Evolutionary conservation across 2,797 vertebrate genomes (phyloP), one percentile per base, ranked within the genome.

Genomic region (Melanotaenia trifasciata): DNA sequence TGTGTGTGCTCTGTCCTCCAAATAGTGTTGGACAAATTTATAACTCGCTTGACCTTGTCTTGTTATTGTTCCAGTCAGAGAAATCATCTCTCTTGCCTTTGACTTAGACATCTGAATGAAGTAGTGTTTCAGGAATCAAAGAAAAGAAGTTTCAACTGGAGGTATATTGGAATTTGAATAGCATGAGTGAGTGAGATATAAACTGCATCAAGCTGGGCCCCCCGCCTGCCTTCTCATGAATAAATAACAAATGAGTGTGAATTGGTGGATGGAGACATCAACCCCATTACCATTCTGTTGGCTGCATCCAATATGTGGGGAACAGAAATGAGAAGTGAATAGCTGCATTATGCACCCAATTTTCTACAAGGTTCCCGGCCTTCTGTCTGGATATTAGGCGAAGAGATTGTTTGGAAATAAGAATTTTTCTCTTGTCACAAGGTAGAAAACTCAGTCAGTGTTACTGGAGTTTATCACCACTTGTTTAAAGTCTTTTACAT

Each of bases 211-310:
- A 71, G 83, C 74, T 0, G 47, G 77, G 81, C 78, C 58, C 81
- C 89, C 84, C 6, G 80, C 84, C 84, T 85, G 84, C 83, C 86
- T 89, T 90, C 86, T 88, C 89, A 93, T 92, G 92, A 92, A 93
- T 91, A 92, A 90, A 91, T 86, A 90, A 90, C 86, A 90, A 86
- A 89, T 74, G 80, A 90, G 77, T n/a, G 60, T 63, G 80, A 88
- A 80, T 83, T 40, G 51, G 76, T 66, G 85, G 73, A 90, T 84
- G 74, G 86, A 86, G 88, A 89, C 86, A 80, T 90, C 89, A 90
- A 81, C 85, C 85, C 83, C 70, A 89, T 92, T 89, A 88, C 81
- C 76, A 72, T 85, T 85, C 73, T 77, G 74, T 72, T 74, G 76
- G 79, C 73, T 70, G 47, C 38, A 18, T 81, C 73, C 80, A 72